phyloP scores from a whole-genome alignment of 2,797 vertebrate species.

The Taenioides sp. region DNA sequence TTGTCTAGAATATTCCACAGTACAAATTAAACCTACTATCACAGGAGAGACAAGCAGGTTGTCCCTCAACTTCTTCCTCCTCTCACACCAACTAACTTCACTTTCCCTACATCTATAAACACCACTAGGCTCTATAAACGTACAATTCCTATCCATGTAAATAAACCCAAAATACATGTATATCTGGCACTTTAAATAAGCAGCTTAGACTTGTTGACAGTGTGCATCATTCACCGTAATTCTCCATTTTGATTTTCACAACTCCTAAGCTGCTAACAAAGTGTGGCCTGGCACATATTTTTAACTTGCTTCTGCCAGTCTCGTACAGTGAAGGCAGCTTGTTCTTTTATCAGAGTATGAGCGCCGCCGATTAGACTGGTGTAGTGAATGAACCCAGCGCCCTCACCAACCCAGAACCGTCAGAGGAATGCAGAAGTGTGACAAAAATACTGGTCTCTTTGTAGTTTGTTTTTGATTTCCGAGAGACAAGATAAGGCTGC shows the following conservation, averaged over 20 bases:
- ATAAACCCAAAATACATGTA: background rate
- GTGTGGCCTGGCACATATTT: slow-evolving; percentile 1
- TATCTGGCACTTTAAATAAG: background rate
- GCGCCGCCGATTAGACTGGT: slow-evolving; percentile 34
- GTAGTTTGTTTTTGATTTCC: slow-evolving; percentile 10
- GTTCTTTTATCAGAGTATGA: slow-evolving; percentile 15
- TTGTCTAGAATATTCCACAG: too few species aligned
- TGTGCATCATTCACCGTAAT: background rate
- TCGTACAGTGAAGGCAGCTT: background rate
- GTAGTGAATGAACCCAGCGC: slow-evolving; percentile 22
- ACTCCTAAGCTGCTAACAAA: background rate
- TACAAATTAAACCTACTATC: too few species aligned
- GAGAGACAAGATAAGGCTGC: background rate
- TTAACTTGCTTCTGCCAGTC: background rate
- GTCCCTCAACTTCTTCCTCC: background rate
- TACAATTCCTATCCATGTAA: background rate
- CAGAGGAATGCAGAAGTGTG: slow-evolving; percentile 12
- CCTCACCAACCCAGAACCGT: background rate
- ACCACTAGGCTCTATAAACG: background rate
- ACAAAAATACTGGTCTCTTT: slow-evolving; percentile 28
- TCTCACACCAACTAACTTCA: background rate
- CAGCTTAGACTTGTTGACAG: background rate
- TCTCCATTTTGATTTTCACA: slow-evolving; percentile 1
- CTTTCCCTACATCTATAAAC: background rate
- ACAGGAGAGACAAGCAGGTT: too few species aligned